Conservation (phyloP, 2,888 invertebrate genomes). For the Tetragnatha montana region DNA sequence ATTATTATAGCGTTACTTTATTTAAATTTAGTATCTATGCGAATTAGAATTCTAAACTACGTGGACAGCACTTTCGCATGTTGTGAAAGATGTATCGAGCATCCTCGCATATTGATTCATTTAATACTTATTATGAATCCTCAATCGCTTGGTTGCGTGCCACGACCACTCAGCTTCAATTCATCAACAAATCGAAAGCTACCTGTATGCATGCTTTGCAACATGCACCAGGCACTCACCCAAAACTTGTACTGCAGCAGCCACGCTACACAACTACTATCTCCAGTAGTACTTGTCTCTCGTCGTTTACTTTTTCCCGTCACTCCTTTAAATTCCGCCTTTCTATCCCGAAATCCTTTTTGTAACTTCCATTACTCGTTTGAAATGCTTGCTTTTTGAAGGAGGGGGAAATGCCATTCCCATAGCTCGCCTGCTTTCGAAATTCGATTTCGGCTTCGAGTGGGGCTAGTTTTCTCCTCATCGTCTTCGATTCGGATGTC, state of each 20-base stretch:
- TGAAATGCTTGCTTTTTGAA: constrained; percentile 24
- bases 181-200: too few relatives aligned
- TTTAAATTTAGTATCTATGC: too few relatives aligned
- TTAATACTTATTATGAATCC: neutral
- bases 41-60: too few relatives aligned
- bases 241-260: constrained; percentile 30
- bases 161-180: too few relatives aligned
- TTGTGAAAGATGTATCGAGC: neutral
- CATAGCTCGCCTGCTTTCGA: constrained; percentile 17
- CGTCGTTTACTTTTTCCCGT: constrained; percentile 39
- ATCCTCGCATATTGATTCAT: neutral
- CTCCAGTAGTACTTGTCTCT: constrained; percentile 27
- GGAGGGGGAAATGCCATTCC: constrained; percentile 32
- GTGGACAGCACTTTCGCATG: too few relatives aligned
- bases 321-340: constrained; percentile 33
- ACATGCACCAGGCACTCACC: neutral
- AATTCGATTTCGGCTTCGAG: constrained; percentile 38
- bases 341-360: neutral
- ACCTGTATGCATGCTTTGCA: too few relatives aligned
- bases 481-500: constrained; percentile 14
- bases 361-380: constrained; percentile 39
- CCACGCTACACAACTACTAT: neutral
- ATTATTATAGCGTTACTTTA: too few relatives aligned
- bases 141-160: too few relatives aligned
- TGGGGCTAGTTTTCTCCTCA: neutral